Percentiles rank a stretch among this genome's conserved stretches.
These are phyloP conservation scores for Pseudococcus longispinus DNA, from an alignment of 2,888 invertebrate species.

Conservation along the genomic window DNA sequence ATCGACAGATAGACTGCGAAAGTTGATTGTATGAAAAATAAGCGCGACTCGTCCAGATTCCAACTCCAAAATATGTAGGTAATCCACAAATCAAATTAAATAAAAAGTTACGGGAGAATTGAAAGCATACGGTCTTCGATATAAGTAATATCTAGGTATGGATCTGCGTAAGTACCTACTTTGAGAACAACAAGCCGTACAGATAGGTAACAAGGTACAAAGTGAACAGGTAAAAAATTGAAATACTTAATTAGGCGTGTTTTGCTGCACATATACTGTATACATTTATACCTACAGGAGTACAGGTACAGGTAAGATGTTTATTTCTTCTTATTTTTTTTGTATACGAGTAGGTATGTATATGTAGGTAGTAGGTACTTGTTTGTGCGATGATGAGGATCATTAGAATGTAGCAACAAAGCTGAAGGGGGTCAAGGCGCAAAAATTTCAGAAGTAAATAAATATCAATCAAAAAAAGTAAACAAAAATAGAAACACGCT, in stretches of 20 bases:
- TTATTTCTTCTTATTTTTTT: background rate
- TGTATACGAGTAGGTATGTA: background rate
- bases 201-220: conserved; percentile 17
- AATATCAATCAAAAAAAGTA: conserved; percentile 53
- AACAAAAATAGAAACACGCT: conserved; percentile 60
- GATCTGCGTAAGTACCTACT: background rate
- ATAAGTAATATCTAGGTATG: background rate
- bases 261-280: background rate
- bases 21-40: background rate
- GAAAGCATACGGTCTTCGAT: background rate
- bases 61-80: too few relatives aligned
- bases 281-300: background rate
- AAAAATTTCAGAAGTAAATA: conserved; percentile 57
- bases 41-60: background rate
- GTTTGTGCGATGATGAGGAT: conserved; percentile 16
- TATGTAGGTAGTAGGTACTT: background rate
- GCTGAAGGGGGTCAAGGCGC: conserved; percentile 31
- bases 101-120: background rate
- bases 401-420: conserved; percentile 24
- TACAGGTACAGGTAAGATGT: background rate
- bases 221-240: background rate
- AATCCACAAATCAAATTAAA: background rate
- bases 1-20: background rate
- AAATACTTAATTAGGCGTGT: background rate
- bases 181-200: background rate